These are phyloP conservation scores for Eilema griseolum DNA, from an alignment of 2,888 invertebrate genomes.

Conservation along the genomic window DNA sequence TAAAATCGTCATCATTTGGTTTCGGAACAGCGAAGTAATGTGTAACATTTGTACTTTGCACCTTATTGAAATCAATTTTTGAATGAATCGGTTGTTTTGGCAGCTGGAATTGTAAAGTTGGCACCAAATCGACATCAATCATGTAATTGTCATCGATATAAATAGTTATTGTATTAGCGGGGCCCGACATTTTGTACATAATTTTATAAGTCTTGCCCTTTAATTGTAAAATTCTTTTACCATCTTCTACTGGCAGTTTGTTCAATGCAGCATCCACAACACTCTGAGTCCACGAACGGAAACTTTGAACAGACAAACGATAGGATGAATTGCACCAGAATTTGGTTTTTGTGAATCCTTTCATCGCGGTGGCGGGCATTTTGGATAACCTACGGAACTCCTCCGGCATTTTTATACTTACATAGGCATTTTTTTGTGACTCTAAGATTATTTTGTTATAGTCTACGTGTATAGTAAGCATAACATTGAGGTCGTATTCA, in stretches of 20 bases:
- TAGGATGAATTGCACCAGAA: slow-evolving; percentile 65
- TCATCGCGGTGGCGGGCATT: slow-evolving; percentile 54
- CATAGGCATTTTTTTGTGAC: slow-evolving; percentile 57
- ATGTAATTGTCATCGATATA: slow-evolving; percentile 54
- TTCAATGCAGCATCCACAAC: slow-evolving; percentile 65
- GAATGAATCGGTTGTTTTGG: slow-evolving; percentile 60
- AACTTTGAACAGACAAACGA: slow-evolving; percentile 59
- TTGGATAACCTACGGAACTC: slow-evolving; percentile 69
- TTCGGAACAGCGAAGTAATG: slow-evolving; percentile 72
- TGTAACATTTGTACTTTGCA: slow-evolving; percentile 45
- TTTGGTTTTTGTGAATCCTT: slow-evolving; percentile 65
- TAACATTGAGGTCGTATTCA: slow-evolving; percentile 71
- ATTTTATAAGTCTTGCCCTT: slow-evolving; percentile 57
- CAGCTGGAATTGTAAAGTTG: slow-evolving; percentile 64
- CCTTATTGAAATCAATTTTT: slow-evolving; percentile 60
- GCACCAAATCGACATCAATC: slow-evolving; percentile 73
- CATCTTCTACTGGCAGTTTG: slow-evolving; percentile 57
- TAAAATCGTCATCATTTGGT: slow-evolving; percentile 63
- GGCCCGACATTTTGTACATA: slow-evolving; percentile 65
- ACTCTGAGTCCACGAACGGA: slow-evolving; percentile 71
- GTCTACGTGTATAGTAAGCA: slow-evolving; percentile 64
- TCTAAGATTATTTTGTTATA: slow-evolving; percentile 64
- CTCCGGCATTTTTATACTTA: slow-evolving; percentile 66
- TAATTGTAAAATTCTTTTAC: slow-evolving; percentile 56
- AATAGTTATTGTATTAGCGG: slow-evolving; percentile 68